phyloP scores from a whole-genome alignment of 1,140 invertebrate genomes.

The Heliothis virescens region DNA sequence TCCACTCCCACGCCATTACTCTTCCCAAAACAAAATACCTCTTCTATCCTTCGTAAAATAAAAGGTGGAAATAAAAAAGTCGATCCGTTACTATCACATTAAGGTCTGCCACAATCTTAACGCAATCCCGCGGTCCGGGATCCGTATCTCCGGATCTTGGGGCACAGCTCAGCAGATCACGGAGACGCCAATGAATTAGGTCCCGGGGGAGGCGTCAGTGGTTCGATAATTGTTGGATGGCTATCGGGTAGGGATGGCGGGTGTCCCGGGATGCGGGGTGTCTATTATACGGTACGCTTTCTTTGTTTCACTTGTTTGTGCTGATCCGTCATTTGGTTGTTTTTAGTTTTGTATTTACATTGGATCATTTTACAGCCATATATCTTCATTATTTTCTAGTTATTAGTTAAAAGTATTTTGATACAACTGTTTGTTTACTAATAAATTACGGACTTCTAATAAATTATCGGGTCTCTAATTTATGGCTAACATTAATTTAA shows the following conservation, averaged over 20 bases:
- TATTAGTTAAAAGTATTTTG: no score
- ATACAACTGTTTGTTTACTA: no score
- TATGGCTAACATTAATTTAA: no score
- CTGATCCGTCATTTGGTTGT: conserved; percentile 1
- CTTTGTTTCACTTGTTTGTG: background rate
- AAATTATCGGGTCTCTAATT: no score
- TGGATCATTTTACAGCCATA: no score
- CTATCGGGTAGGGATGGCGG: conserved; percentile 38
- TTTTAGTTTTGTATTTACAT: no score
- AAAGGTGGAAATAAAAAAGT: conserved; percentile 35
- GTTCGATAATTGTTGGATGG: conserved; percentile 45
- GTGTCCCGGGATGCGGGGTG: background rate
- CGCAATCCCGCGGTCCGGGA: conserved; percentile 23
- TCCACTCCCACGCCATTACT: no score
- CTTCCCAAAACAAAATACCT: conserved; percentile 13
- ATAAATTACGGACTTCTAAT: no score
- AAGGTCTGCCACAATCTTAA: conserved; percentile 43
- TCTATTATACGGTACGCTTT: background rate
- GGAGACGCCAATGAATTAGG: conserved; percentile 45
- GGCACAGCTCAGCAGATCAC: conserved; percentile 48
- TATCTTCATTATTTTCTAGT: no score
- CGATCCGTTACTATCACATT: conserved; percentile 44
- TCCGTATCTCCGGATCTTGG: conserved; percentile 39
- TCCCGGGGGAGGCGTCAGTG: conserved; percentile 35
- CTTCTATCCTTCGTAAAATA: conserved; percentile 13